Percentiles rank a stretch among this genome's conserved stretches.
Conservation (phyloP, 2,113 vertebrate species). For the Lucifuga dentata region DNA sequence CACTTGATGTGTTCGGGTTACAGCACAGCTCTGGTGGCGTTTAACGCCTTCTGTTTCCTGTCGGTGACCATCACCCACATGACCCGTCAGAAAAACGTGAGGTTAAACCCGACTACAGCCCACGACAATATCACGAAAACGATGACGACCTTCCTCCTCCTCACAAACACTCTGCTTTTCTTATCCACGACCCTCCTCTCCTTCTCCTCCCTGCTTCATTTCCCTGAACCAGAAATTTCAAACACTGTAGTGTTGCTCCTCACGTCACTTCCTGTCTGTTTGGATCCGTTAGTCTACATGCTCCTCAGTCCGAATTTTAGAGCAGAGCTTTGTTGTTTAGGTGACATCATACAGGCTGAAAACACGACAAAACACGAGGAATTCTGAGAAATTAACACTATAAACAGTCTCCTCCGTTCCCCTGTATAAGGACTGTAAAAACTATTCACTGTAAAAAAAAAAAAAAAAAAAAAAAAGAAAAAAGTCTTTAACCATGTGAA, state of each 20-base stretch:
- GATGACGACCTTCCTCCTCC: slow-evolving; percentile 86
- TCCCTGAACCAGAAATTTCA: slow-evolving; percentile 86
- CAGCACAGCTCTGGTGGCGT: slow-evolving; percentile 3
- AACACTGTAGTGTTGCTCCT: slow-evolving; percentile 85
- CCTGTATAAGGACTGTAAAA: no score
- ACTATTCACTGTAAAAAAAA: no score
- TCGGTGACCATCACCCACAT: slow-evolving; percentile 82
- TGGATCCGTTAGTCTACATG: slow-evolving; percentile 89
- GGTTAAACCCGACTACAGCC: no score
- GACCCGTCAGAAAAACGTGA: neutral
- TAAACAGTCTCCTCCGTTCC: no score
- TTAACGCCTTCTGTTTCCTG: slow-evolving; percentile 83
- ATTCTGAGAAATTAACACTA: no score
- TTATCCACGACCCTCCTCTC: slow-evolving; percentile 87
- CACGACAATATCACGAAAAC: no score
- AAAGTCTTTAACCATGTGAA: no score
- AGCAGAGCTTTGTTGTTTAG: slow-evolving; percentile 82
- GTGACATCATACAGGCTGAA: slow-evolving; percentile 79
- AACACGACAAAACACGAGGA: slow-evolving; percentile 64
- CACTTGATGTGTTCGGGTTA: neutral
- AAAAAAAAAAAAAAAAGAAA: no score
- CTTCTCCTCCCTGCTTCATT: no score
- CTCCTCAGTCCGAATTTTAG: slow-evolving; percentile 88
- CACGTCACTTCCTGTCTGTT: slow-evolving; percentile 85
- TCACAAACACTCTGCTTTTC: slow-evolving; percentile 87